phyloP scores from a whole-genome alignment of 2,113 vertebrate species.

The Pionites leucogaster region DNA sequence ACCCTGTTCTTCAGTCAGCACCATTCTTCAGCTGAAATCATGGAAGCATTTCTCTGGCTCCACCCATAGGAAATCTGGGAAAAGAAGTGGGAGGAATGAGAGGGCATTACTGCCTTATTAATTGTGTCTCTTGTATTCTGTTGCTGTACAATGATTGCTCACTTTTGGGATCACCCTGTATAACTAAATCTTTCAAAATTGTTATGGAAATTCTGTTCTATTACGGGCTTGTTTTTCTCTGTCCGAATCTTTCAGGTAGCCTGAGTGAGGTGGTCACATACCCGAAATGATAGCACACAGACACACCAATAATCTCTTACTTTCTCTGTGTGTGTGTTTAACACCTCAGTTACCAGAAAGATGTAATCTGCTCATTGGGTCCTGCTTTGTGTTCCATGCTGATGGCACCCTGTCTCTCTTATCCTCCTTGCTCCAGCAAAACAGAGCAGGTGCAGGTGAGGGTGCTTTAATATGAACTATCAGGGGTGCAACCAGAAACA shows the following conservation, averaged over 20 bases:
- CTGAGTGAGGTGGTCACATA: background rate
- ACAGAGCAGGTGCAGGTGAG: background rate
- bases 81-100: background rate
- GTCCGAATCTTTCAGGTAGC: background rate
- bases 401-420: background rate
- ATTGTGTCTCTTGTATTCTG: background rate
- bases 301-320: background rate
- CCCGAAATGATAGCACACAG: background rate
- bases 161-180: background rate
- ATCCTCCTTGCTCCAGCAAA: background rate
- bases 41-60: background rate
- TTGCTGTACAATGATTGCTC: background rate
- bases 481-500: background rate
- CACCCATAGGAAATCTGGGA: background rate
- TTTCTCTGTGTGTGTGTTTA: background rate
- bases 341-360: background rate
- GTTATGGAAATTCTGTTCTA: background rate
- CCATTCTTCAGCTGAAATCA: background rate
- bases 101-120: background rate
- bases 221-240: background rate
- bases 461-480: background rate
- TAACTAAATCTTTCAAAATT: background rate
- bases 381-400: background rate
- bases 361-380: background rate
- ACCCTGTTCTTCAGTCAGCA: too few relatives aligned